A percentile compares a stretch with the other conserved stretches of the same genome.
Evolutionary conservation across 2,888 invertebrate genomes (phyloP).

Genomic region (Euplexia lucipara): DNA sequence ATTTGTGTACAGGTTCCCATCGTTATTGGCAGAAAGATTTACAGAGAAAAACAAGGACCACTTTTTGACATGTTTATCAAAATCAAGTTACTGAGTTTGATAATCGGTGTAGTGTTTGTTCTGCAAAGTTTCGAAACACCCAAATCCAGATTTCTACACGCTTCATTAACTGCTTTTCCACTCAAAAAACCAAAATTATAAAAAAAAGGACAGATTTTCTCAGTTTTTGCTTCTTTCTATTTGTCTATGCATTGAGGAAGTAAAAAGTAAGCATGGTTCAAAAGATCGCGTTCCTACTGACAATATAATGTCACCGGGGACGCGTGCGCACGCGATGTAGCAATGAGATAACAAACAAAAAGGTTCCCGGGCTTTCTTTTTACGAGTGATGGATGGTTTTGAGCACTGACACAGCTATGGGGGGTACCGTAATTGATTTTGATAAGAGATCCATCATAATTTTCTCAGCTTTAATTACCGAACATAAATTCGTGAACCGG

Average conservation of each 20-base stretch:
- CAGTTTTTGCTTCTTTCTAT: neutral
- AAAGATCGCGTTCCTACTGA: slow-evolving; percentile 31
- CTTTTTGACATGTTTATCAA: too few relatives aligned
- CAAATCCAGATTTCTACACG: too few relatives aligned
- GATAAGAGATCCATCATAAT: slow-evolving; percentile 1
- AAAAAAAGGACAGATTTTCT: too few relatives aligned
- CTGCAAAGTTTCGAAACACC: too few relatives aligned
- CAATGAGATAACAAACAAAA: slow-evolving; percentile 45
- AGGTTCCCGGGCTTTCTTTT: slow-evolving; percentile 49
- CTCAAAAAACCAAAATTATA: too few relatives aligned
- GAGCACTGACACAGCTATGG: slow-evolving; percentile 9
- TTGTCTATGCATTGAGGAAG: neutral
- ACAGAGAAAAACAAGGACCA: neutral
- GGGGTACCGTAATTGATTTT: slow-evolving; percentile 13
- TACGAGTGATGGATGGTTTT: slow-evolving; percentile 16
- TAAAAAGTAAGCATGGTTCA: slow-evolving; percentile 10
- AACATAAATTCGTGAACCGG: neutral
- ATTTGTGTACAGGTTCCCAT: slow-evolving; percentile 32
- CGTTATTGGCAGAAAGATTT: slow-evolving; percentile 16
- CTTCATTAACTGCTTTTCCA: too few relatives aligned
- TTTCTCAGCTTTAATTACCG: neutral
- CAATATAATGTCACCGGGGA: slow-evolving; percentile 43
- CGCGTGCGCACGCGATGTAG: slow-evolving; percentile 50
- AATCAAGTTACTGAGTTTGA: too few relatives aligned
- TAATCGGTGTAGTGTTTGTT: too few relatives aligned